Conservation (phyloP, 2,888 invertebrate species). For the Mayetiola destructor region DNA sequence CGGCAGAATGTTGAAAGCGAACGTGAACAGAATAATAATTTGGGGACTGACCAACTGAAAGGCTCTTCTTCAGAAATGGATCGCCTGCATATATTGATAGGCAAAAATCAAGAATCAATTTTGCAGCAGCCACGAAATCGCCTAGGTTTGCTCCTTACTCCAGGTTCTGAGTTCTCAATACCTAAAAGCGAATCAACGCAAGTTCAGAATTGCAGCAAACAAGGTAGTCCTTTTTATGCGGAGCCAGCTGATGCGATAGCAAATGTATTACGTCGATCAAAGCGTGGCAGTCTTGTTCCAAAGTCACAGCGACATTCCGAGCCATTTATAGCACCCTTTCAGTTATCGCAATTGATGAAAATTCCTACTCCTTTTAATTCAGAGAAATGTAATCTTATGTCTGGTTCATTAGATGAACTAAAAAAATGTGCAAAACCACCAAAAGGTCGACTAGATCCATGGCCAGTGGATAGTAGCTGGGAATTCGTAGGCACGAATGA, state of each 20-base stretch:
- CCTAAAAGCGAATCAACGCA: conserved; percentile 25
- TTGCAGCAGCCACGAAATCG: conserved; percentile 26
- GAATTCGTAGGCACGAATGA: conserved; percentile 59
- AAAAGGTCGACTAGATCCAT: conserved; percentile 40
- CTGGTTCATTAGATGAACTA: conserved; percentile 33
- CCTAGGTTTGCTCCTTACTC: conserved; percentile 27
- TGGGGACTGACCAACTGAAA: neutral
- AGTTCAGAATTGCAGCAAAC: conserved; percentile 38
- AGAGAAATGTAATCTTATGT: conserved; percentile 30
- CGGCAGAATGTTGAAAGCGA: neutral
- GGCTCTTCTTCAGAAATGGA: neutral
- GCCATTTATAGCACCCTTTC: conserved; percentile 37
- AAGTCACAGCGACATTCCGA: conserved; percentile 46
- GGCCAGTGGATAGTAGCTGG: conserved; percentile 84
- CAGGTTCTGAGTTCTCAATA: conserved; percentile 24
- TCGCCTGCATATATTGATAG: neutral
- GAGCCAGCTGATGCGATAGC: conserved; percentile 71
- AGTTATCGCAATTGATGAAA: conserved; percentile 34
- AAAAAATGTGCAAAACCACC: conserved; percentile 41
- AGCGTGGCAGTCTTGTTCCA: conserved; percentile 29
- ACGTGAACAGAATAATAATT: conserved; percentile 5
- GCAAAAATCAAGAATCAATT: conserved; percentile 13
- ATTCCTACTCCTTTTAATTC: conserved; percentile 46
- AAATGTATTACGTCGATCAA: conserved; percentile 31
- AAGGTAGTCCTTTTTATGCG: conserved; percentile 76